Evolutionary conservation across 2,797 vertebrate genomes (phyloP).

Genomic region (Tarsius wallacei): DNA sequence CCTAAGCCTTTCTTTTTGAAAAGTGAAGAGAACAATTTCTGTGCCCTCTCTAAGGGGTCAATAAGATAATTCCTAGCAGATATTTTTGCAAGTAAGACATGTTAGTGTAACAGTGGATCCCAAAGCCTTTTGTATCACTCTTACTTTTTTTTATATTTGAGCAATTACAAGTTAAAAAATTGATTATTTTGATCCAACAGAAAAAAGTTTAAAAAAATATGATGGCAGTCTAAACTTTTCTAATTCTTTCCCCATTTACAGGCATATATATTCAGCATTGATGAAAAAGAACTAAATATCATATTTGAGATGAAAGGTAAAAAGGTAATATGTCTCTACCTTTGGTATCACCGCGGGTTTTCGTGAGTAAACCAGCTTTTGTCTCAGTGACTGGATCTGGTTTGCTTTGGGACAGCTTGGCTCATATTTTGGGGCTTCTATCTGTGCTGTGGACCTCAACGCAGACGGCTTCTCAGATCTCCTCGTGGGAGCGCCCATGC

Average conservation of each 20-base stretch:
- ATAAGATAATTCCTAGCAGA: neutral
- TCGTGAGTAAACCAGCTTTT: neutral
- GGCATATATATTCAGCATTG: conserved; percentile 95
- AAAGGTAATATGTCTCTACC: conserved; percentile 91
- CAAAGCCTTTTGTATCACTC: neutral
- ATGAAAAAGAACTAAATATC: conserved; percentile 90
- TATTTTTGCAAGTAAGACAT: neutral
- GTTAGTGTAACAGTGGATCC: neutral
- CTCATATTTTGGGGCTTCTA: conserved; percentile 97
- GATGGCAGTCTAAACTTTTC: neutral
- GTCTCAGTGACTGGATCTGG: conserved; percentile 22
- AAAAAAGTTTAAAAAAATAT: neutral
- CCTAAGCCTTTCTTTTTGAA: neutral
- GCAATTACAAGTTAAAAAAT: neutral
- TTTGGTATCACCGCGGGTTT: neutral
- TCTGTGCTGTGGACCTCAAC: conserved; percentile 97
- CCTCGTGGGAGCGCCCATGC: conserved; percentile 97
- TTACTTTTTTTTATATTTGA: conserved; percentile 18
- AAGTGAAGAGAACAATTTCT: neutral
- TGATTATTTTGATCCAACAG: conserved; percentile 8
- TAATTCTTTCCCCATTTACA: conserved; percentile 85
- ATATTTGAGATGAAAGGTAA: conserved; percentile 93
- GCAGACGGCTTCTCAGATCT: conserved; percentile 97
- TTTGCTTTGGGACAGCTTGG: conserved; percentile 93
- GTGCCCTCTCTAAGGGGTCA: neutral